Percentiles rank a stretch among this genome's conserved stretches.
Evolutionary conservation across 2,113 vertebrate species (phyloP).

Genomic region (Symphodus melops): DNA sequence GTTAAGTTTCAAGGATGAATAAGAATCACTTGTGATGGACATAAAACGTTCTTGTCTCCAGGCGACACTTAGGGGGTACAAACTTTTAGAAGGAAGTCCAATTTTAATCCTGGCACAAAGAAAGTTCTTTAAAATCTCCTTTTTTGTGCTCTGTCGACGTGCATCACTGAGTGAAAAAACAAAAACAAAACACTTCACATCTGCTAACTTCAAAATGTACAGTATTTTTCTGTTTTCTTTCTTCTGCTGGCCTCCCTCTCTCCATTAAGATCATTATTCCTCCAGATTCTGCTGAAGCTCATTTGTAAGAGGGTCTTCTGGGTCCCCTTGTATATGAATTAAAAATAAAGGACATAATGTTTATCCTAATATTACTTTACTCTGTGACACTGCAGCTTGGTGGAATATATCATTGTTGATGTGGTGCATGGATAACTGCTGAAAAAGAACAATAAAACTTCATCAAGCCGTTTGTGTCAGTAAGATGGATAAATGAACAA

Average conservation of each 20-base stretch:
- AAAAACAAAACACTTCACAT: neutral
- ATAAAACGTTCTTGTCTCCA: too few relatives aligned
- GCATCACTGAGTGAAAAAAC: neutral
- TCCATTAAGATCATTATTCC: conserved; percentile 26
- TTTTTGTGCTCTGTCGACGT: neutral
- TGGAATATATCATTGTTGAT: conserved; percentile 84
- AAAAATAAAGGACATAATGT: conserved; percentile 66
- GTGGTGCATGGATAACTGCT: conserved; percentile 88
- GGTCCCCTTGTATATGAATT: conserved; percentile 65
- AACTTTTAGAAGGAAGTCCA: neutral
- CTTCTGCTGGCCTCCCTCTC: conserved; percentile 3
- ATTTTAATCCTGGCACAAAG: neutral
- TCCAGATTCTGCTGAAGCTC: conserved; percentile 55
- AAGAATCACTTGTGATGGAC: too few relatives aligned
- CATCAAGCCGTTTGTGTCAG: conserved; percentile 68
- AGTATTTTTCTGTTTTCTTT: conserved; percentile 4
- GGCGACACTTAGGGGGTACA: neutral
- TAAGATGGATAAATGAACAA: conserved; percentile 32
- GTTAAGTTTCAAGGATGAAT: too few relatives aligned
- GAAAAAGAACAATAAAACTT: conserved; percentile 80
- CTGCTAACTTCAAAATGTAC: conserved; percentile 6
- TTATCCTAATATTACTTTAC: conserved; percentile 69
- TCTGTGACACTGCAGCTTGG: conserved; percentile 81
- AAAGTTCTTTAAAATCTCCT: neutral
- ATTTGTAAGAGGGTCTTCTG: conserved; percentile 62